A percentile compares a stretch with the other conserved stretches of the same genome.
Conservation (phyloP, 2,797 vertebrate species). For the Danio choprae region DNA sequence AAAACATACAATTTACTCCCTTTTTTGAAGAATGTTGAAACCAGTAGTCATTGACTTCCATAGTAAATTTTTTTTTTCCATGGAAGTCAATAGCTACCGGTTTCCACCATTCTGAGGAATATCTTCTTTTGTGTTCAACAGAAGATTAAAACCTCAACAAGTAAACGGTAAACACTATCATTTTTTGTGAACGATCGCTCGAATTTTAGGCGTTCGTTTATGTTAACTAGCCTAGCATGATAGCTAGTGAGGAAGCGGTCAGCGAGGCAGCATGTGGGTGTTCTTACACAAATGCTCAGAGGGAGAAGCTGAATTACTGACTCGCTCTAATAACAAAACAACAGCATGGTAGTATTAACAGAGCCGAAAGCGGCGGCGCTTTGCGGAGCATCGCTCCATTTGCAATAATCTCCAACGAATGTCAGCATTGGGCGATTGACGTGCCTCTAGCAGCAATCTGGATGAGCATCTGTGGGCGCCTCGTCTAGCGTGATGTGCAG, state of each 20-base stretch:
- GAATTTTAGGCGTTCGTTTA: neutral
- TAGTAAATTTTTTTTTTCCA: too few relatives aligned
- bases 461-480: slow-evolving; percentile 66
- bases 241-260: slow-evolving; percentile 30
- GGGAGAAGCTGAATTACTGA: slow-evolving; percentile 57
- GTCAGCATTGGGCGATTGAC: slow-evolving; percentile 63
- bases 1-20: too few relatives aligned
- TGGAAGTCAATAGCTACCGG: too few relatives aligned
- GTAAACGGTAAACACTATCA: too few relatives aligned
- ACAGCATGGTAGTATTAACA: slow-evolving; percentile 65
- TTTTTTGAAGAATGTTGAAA: too few relatives aligned
- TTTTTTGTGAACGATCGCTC: too few relatives aligned
- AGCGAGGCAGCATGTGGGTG: slow-evolving; percentile 51
- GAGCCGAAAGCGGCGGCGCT: slow-evolving; percentile 58
- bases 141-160: neutral
- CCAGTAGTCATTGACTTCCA: too few relatives aligned
- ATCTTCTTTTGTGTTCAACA: neutral
- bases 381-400: slow-evolving; percentile 60
- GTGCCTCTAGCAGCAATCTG: slow-evolving; percentile 67
- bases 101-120: too few relatives aligned
- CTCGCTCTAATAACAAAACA: slow-evolving; percentile 60
- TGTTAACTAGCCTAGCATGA: neutral
- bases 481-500: slow-evolving; percentile 64
- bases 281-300: slow-evolving; percentile 54
- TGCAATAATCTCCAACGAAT: slow-evolving; percentile 66